Evolutionary conservation across 2,797 vertebrate species (phyloP).

Genomic region (Pseudomugil gertrudae): DNA sequence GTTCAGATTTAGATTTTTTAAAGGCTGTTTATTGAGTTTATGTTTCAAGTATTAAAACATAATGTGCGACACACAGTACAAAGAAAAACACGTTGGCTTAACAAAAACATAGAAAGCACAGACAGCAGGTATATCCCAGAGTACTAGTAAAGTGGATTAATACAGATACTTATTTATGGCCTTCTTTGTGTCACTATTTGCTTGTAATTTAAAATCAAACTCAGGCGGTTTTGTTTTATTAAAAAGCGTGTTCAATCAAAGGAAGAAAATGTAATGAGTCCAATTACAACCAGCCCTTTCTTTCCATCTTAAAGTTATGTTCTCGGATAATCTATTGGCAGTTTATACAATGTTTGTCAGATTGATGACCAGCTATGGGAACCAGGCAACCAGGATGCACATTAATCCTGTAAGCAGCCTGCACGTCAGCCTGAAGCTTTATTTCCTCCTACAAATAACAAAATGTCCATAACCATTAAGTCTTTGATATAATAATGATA

Average conservation of each 20-base stretch:
- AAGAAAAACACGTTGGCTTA: not conserved
- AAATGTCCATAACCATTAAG: not conserved
- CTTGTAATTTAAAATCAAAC: slow-evolving; percentile 3
- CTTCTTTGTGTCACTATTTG: not conserved
- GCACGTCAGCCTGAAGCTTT: slow-evolving; percentile 16
- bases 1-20: slow-evolving; percentile 28
- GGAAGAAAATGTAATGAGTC: not conserved
- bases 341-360: slow-evolving; percentile 1
- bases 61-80: not conserved
- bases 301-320: too few relatives aligned
- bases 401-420: slow-evolving; percentile 44
- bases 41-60: not conserved
- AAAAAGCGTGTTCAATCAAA: not conserved
- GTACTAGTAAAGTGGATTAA: slow-evolving; percentile 35
- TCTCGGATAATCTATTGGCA: not conserved
- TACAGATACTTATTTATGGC: slow-evolving; percentile 6
- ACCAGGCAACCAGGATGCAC: not conserved
- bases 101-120: not conserved
- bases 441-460: slow-evolving; percentile 24
- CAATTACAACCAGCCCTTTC: not conserved
- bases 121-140: slow-evolving; percentile 23
- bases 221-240: not conserved
- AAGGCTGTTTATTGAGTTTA: slow-evolving; percentile 18
- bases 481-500: not conserved
- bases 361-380: slow-evolving; percentile 1